These are phyloP conservation scores for Calephelis virginiensis DNA, from an alignment of 1,140 invertebrate species.

Conservation along the genomic window DNA sequence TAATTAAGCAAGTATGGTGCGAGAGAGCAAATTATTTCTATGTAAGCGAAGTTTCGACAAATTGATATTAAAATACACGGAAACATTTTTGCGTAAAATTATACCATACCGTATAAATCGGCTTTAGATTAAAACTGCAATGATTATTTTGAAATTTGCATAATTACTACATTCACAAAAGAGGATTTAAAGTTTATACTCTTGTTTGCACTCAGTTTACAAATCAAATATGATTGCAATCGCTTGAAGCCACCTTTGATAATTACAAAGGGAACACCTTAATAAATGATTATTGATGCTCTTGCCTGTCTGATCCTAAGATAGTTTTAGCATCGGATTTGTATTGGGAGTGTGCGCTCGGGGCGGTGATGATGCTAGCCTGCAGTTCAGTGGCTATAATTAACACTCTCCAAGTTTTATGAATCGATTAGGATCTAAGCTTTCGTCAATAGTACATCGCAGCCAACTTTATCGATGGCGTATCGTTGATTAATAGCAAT, in stretches of 20 bases:
- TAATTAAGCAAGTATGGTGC: too few species aligned
- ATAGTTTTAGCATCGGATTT: conserved; percentile 55
- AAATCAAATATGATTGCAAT: conserved; percentile 31
- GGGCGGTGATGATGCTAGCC: conserved; percentile 28
- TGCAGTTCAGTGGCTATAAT: conserved; percentile 74
- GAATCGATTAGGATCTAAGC: conserved; percentile 77
- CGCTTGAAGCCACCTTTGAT: conserved; percentile 41
- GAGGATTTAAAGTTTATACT: conserved; percentile 1
- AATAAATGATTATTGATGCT: conserved; percentile 58
- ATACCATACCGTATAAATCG: too few species aligned
- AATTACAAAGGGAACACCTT: conserved; percentile 52
- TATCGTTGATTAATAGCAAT: conserved; percentile 75
- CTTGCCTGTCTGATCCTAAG: conserved; percentile 51
- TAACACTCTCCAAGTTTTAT: conserved; percentile 76
- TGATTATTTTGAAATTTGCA: too few species aligned
- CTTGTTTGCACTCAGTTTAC: conserved; percentile 5
- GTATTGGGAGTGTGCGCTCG: conserved; percentile 34
- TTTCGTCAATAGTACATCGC: conserved; percentile 75
- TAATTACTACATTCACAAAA: too few species aligned
- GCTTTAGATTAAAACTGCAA: too few species aligned
- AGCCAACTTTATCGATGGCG: conserved; percentile 54
- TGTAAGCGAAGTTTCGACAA: too few species aligned
- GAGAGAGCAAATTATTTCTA: too few species aligned
- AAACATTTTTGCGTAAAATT: too few species aligned
- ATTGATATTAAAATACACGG: too few species aligned